These are phyloP conservation scores for Cassiopea xamachana DNA, from an alignment of 30 jellyfish, hydroid and myxozoan genomes.

Conservation along the genomic window DNA sequence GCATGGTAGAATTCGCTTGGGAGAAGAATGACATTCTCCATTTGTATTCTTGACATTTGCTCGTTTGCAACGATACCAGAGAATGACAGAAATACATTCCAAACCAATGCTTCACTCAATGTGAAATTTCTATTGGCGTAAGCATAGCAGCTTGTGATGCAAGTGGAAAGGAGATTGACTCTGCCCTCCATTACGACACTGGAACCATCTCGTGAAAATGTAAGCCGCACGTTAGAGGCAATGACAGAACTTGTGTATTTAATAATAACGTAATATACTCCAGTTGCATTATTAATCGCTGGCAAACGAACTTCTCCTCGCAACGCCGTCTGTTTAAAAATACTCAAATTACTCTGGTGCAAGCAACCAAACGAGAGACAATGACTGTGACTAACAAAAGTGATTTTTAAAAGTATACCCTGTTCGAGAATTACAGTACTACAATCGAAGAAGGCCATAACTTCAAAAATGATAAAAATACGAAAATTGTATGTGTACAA, in stretches of 20 bases:
- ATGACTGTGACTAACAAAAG: too few relatives aligned
- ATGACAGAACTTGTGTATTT: slow-evolving; percentile 48
- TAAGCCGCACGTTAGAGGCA: slow-evolving; percentile 17
- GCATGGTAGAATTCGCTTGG: slow-evolving; percentile 81
- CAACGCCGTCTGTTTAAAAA: slow-evolving; percentile 20
- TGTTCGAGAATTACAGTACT: too few relatives aligned
- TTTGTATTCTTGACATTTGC: background rate
- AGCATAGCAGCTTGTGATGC: slow-evolving; percentile 60
- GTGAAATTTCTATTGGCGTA: slow-evolving; percentile 16
- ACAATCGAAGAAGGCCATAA: too few relatives aligned
- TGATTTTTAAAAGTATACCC: too few relatives aligned
- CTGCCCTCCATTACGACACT: background rate
- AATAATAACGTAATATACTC: slow-evolving; percentile 48
- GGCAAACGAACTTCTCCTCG: slow-evolving; percentile 68
- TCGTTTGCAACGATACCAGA: slow-evolving; percentile 11
- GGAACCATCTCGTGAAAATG: background rate
- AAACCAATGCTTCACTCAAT: slow-evolving; percentile 28
- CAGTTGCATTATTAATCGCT: slow-evolving; percentile 38
- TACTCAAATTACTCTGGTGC: background rate
- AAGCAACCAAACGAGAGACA: too few relatives aligned
- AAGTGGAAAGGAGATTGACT: slow-evolving; percentile 19
- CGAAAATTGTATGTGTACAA: too few relatives aligned
- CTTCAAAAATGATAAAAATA: too few relatives aligned
- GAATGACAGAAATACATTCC: slow-evolving; percentile 55
- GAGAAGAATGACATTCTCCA: slow-evolving; percentile 46